Evolutionary conservation across 2,797 vertebrate species (phyloP), one percentile per base, ranked within the genome.

Genomic region (Centroberyx gerrardi): DNA sequence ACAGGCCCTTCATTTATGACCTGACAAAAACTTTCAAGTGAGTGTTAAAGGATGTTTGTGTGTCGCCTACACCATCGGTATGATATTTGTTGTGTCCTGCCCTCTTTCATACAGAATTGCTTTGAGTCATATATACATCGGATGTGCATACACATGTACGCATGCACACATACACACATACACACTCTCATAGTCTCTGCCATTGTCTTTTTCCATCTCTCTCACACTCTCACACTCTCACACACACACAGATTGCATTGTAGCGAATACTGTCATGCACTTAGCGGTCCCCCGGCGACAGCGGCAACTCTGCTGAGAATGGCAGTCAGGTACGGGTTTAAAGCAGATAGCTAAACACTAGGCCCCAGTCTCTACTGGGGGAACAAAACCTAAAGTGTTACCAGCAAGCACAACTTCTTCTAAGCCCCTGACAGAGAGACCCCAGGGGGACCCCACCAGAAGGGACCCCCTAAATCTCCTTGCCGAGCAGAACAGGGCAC

Each of bases 351-450:
- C 76, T 51, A 91, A 92, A 91, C 87, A 92, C 84, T 62, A 48
- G 29, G 53, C 74, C 78, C 59, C 33, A 14, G 62, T 62, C 66
- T 83, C 84, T 80, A 77, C 78, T 58, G 74, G 74, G 80, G 76
- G 78, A 81, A 85, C 76, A 33, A 86, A 76, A 85, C 53, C 44
- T 22, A 51, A 80, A 86, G 82, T 81, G 87, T 83, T 62, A 82
- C 82, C 83, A 87, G 81, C 90, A 90, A 93, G 90, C 94, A 93
- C 91, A 92, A 93, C 90, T 83, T 91, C 87, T 85, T 88, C 78
- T 83, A 85, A 83, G 70, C 62, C 70, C 71, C 78, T 42, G 44
- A 84, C 82, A 83, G 84, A 78, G 78, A 90, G 70, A 72, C 68
- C 64, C 55, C n/a, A 49, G 40, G 53, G 36, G 49, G 49, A 29